Evolutionary conservation across 2,113 vertebrate genomes (phyloP).

Genomic region (Hydropotes inermis): DNA sequence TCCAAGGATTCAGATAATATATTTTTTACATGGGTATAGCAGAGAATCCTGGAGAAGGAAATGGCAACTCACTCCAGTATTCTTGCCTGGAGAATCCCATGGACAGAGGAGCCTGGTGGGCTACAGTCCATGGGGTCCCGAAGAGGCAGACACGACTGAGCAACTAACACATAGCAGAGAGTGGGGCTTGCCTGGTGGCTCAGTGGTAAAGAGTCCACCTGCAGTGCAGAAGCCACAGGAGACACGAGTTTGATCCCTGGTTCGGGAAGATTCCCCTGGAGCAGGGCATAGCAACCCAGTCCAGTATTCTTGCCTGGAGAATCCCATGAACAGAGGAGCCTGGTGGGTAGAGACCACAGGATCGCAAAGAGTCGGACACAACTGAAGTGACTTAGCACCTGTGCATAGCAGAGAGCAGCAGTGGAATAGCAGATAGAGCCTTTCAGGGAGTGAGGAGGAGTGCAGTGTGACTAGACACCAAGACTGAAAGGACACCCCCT

Average conservation of each 20-base stretch:
- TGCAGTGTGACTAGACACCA: not conserved
- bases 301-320: too few species aligned
- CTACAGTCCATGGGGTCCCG: not conserved
- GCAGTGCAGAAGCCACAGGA: too few species aligned
- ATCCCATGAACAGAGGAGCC: too few species aligned
- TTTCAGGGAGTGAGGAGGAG: not conserved
- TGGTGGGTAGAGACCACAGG: too few species aligned
- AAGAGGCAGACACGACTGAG: not conserved
- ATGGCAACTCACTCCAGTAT: not conserved
- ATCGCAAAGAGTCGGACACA: not conserved
- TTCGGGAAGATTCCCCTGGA: too few species aligned
- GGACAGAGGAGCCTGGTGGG: not conserved
- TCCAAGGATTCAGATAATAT: not conserved
- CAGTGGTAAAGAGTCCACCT: too few species aligned
- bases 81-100: not conserved
- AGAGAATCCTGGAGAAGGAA: not conserved
- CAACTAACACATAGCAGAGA: too few species aligned
- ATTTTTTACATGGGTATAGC: not conserved
- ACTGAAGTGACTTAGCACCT: not conserved
- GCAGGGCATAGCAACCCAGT: too few species aligned
- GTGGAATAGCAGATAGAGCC: not conserved
- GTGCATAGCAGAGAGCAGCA: not conserved
- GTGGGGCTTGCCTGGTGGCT: too few species aligned
- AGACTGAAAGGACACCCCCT: not conserved
- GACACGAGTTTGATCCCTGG: too few species aligned